These are phyloP conservation scores for Zosterops pallidus DNA, from an alignment of 2,113 vertebrate species.

Conservation along the genomic window DNA sequence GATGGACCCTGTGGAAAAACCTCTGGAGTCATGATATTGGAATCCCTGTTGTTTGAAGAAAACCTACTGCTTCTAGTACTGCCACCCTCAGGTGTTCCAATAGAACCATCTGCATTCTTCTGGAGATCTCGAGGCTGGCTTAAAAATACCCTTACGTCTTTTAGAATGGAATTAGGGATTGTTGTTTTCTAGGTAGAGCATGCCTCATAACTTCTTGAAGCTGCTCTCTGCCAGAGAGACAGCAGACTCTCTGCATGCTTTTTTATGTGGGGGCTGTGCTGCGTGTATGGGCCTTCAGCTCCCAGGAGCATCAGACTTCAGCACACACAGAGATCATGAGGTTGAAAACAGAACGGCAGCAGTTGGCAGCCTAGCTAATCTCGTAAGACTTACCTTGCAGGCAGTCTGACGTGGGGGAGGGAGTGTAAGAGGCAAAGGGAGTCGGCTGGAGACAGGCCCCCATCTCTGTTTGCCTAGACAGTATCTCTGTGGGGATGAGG, in stretches of 20 bases:
- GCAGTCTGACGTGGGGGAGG: not conserved
- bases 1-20: not conserved
- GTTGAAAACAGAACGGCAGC: slow-evolving; percentile 2
- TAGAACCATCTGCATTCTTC: not conserved
- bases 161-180: not conserved
- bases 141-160: not conserved
- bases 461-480: not conserved
- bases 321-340: not conserved
- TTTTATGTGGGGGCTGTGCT: not conserved
- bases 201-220: not conserved
- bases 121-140: not conserved
- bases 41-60: not conserved
- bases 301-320: slow-evolving; percentile 8
- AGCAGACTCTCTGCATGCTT: not conserved
- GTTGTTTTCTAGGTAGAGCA: not conserved
- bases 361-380: slow-evolving; percentile 11
- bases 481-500: not conserved
- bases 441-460: not conserved
- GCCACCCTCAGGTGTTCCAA: not conserved
- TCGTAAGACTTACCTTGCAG: not conserved
- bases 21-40: not conserved
- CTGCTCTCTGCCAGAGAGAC: not conserved
- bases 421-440: not conserved
- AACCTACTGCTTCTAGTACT: not conserved
- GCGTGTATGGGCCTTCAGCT: not conserved